phyloP scores from a whole-genome alignment of 2,888 invertebrate species.

The Tholera decimalis region DNA sequence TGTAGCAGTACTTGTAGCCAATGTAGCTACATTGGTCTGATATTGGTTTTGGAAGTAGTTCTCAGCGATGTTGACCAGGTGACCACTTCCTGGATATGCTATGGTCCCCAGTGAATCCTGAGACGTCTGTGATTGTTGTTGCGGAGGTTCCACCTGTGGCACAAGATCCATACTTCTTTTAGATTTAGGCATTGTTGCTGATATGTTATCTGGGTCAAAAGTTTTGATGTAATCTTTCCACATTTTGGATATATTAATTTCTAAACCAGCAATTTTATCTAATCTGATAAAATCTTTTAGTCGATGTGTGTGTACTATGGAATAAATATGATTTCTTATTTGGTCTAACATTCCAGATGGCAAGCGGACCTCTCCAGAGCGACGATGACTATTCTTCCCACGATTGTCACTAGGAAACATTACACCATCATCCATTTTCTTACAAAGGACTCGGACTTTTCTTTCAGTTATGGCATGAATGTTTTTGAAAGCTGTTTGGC shows the following conservation, averaged over 20 bases:
- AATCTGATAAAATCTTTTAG: constrained; percentile 89
- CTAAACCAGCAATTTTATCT: constrained; percentile 90
- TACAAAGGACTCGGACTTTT: constrained; percentile 91
- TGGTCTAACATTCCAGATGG: constrained; percentile 87
- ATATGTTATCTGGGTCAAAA: constrained; percentile 89
- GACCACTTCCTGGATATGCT: constrained; percentile 87
- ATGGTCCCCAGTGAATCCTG: constrained; percentile 83
- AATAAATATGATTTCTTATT: constrained; percentile 90
- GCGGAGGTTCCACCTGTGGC: constrained; percentile 71
- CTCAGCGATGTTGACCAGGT: constrained; percentile 88
- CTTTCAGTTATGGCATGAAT: constrained; percentile 91
- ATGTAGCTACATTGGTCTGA: constrained; percentile 76
- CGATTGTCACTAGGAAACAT: constrained; percentile 91
- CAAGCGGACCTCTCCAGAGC: constrained; percentile 89
- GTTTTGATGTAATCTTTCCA: constrained; percentile 91
- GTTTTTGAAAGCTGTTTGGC: constrained; percentile 91
- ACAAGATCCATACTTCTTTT: constrained; percentile 82
- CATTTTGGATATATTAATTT: constrained; percentile 91
- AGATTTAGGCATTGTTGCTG: constrained; percentile 88
- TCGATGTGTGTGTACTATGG: constrained; percentile 89
- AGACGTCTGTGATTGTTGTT: constrained; percentile 69
- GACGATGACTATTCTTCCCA: constrained; percentile 89
- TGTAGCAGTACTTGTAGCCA: constrained; percentile 79
- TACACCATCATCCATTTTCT: constrained; percentile 91
- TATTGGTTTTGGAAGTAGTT: constrained; percentile 90